phyloP scores from a whole-genome alignment of 2,113 vertebrate genomes.

The Sigmodon hispidus region DNA sequence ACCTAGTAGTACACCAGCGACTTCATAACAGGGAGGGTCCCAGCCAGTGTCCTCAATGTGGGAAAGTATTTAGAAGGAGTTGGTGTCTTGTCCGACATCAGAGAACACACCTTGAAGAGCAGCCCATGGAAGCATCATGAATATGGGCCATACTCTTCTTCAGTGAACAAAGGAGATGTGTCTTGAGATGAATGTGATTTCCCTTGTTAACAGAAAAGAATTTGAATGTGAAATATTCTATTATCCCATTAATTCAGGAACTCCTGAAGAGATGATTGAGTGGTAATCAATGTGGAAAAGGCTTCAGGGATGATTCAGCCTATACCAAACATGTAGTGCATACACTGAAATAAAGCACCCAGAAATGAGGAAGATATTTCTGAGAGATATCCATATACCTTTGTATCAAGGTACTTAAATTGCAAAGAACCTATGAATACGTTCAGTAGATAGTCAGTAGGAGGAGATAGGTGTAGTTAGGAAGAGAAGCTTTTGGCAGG shows the following conservation, averaged over 20 bases:
- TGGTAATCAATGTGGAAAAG: neutral
- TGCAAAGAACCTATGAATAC: neutral
- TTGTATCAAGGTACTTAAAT: neutral
- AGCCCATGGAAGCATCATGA: neutral
- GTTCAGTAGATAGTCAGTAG: neutral
- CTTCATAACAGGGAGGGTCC: constrained; percentile 55
- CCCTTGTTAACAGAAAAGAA: neutral
- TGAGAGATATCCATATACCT: neutral
- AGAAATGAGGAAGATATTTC: neutral
- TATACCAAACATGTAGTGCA: neutral
- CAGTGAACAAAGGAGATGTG: neutral
- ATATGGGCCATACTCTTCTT: fast-evolving
- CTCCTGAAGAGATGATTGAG: neutral
- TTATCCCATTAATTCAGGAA: neutral
- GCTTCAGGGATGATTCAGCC: neutral
- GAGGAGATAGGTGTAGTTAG: neutral
- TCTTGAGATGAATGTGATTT: neutral
- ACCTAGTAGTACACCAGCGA: constrained; percentile 65
- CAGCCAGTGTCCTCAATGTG: constrained; percentile 73
- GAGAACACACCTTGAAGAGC: constrained; percentile 67
- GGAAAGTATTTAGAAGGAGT: constrained; percentile 70
- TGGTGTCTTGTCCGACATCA: constrained; percentile 75
- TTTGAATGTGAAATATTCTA: neutral
- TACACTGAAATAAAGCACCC: neutral
- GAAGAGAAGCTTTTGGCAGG: neutral